Evolutionary conservation across 2,888 invertebrate species (phyloP), one percentile per base, ranked within the genome.

Genomic region (Alloscopus bannaensis): DNA sequence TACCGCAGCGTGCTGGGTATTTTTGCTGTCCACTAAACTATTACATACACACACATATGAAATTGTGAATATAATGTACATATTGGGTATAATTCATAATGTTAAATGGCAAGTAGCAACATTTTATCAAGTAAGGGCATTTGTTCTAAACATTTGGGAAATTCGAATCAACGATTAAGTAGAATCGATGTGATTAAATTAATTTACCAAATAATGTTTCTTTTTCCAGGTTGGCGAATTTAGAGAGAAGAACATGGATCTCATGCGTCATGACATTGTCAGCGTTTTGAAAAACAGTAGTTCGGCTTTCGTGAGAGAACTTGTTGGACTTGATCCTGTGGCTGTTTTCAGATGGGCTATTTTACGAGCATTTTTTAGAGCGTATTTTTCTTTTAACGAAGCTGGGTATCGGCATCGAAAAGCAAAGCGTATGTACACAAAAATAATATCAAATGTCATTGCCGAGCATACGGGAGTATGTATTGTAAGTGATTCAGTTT

Each of bases 341-440:
- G 96, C 96, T 1, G 95, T 96, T 28, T 96, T 95, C 88, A 91
- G 97, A 72, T 97, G 97, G 97, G 96, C 96, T 8, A 96, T 97
- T 84, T 92, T 97, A 20, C 90, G 97, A 81, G 96, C 96, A 0
- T 96, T 97, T 89, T 96, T 95, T 88, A 92, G 96, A 84, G 95
- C 95, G 18, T 94, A 95, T 89, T 96, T 95, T 89, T 96, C 96
- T 11, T 97, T 97, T 89, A 91, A 93, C 87, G 94, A 94, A 88
- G 94, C 95, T 29, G 95, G 95, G 26, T 76, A 71, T 66, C 79
- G 86, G 18, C 84, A 82, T 52, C 80, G 84, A 22, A 89, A 89
- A 82, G 89, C 89, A 20, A 88, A 90, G 89, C 90, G 90, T 90
- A 84, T 86, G 84, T 4, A 6, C 18, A 47, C n/a, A 18, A 6